Evolutionary conservation across 2,113 vertebrate genomes (phyloP).

Genomic region (Pluvianellus socialis): DNA sequence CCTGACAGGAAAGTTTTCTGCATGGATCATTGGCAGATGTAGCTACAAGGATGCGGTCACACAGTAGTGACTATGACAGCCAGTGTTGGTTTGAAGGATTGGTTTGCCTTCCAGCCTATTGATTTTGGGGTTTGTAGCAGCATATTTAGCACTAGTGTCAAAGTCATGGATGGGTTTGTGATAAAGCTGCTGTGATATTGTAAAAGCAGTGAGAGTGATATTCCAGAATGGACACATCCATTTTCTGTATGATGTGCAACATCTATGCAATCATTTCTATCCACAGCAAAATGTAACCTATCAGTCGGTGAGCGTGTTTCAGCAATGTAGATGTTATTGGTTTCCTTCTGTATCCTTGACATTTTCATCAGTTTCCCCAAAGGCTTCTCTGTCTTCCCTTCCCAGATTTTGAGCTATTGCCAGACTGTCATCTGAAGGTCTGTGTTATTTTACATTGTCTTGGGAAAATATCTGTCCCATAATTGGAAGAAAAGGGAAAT

Average conservation of each 20-base stretch:
- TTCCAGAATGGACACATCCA: not conserved
- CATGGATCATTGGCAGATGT: not conserved
- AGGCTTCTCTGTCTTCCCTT: not conserved
- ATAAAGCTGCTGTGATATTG: not conserved
- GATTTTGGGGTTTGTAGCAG: not conserved
- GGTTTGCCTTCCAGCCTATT: not conserved
- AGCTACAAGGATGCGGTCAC: not conserved
- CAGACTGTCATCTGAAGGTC: not conserved
- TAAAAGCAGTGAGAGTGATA: not conserved
- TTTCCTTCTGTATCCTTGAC: constrained; percentile 6
- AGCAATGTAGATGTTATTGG: not conserved
- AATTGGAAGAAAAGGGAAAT: not conserved
- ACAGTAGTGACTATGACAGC: not conserved
- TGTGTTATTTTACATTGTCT: not conserved
- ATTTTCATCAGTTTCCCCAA: constrained; percentile 16
- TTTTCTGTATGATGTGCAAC: not conserved
- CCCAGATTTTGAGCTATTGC: not conserved
- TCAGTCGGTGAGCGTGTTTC: not conserved
- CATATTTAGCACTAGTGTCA: not conserved
- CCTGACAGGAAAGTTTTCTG: not conserved
- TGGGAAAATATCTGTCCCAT: not conserved
- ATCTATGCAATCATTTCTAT: not conserved
- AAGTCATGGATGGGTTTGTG: not conserved
- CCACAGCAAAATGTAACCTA: not conserved
- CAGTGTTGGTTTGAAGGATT: not conserved